A percentile compares a stretch with the other conserved stretches of the same genome.
Conservation (phyloP, 2,797 vertebrate genomes). For the Pygocentrus nattereri region DNA sequence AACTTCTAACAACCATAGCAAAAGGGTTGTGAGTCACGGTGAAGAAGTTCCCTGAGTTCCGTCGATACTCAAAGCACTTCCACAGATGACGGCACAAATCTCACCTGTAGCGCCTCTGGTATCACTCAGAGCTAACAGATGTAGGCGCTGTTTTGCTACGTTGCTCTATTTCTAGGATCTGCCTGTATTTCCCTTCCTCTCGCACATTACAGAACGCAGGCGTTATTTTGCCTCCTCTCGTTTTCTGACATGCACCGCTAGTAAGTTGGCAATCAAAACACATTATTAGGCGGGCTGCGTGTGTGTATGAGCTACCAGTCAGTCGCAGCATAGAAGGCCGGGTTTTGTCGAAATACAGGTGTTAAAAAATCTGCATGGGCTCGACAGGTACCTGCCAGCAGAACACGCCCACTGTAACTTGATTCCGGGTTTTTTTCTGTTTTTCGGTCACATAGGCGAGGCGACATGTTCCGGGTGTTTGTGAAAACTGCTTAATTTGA, state of each 20-base stretch:
- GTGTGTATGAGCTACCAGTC: neutral
- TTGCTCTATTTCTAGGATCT: neutral
- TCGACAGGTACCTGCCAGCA: constrained; percentile 45
- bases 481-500: neutral
- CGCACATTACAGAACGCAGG: neutral
- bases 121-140: neutral
- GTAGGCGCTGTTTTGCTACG: neutral
- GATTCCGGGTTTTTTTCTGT: constrained; percentile 60
- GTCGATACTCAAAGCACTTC: neutral
- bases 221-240: neutral
- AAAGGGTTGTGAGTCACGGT: neutral
- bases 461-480: neutral
- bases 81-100: neutral
- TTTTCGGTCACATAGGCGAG: constrained; percentile 7
- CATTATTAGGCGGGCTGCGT: no score
- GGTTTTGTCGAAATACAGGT: neutral
- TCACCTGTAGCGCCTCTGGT: neutral
- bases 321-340: neutral
- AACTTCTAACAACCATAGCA: neutral
- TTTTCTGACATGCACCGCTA: neutral
- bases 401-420: constrained; percentile 70
- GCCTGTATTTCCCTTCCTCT: neutral
- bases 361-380: neutral
- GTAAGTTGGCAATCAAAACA: no score
- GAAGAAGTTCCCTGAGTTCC: neutral